Evolutionary conservation across 2,888 invertebrate species (phyloP).

Genomic region (Calliopum simillimum): DNA sequence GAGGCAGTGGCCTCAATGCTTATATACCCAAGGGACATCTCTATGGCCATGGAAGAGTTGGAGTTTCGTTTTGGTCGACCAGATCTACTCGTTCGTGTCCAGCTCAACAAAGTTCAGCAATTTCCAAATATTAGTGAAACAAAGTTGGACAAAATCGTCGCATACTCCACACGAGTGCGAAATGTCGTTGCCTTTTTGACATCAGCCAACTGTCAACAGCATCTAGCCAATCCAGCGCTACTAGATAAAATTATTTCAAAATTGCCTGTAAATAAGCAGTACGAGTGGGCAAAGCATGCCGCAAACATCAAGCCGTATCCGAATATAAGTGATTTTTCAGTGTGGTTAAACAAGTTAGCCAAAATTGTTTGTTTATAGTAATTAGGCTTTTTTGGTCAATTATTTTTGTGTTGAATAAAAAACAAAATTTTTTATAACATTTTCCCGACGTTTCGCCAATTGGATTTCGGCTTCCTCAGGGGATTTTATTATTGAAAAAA

Average conservation of each 20-base stretch:
- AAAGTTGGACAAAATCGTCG: constrained; percentile 22
- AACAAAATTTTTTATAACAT: no score
- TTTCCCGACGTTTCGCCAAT: no score
- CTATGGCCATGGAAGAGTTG: constrained; percentile 29
- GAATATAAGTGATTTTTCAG: neutral
- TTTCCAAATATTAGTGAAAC: constrained; percentile 9
- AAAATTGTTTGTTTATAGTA: no score
- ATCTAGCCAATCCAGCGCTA: constrained; percentile 34
- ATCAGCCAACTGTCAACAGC: constrained; percentile 37
- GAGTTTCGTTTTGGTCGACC: constrained; percentile 38
- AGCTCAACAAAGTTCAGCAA: constrained; percentile 30
- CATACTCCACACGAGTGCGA: constrained; percentile 33
- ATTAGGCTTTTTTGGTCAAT: no score
- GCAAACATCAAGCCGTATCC: neutral
- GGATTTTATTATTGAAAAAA: no score
- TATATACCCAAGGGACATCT: constrained; percentile 32
- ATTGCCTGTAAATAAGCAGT: constrained; percentile 14
- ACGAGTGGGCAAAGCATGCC: constrained; percentile 19
- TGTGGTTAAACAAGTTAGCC: neutral
- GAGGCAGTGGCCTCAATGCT: constrained; percentile 38
- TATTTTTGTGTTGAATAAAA: no score
- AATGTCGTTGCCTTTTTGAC: constrained; percentile 37
- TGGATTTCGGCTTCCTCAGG: no score
- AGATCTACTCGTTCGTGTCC: constrained; percentile 36
- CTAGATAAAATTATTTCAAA: constrained; percentile 33